A percentile compares a stretch with the other conserved stretches of the same genome.
These are phyloP conservation scores for Leptoclinus maculatus DNA, from an alignment of 2,797 vertebrate species.

Conservation along the genomic window DNA sequence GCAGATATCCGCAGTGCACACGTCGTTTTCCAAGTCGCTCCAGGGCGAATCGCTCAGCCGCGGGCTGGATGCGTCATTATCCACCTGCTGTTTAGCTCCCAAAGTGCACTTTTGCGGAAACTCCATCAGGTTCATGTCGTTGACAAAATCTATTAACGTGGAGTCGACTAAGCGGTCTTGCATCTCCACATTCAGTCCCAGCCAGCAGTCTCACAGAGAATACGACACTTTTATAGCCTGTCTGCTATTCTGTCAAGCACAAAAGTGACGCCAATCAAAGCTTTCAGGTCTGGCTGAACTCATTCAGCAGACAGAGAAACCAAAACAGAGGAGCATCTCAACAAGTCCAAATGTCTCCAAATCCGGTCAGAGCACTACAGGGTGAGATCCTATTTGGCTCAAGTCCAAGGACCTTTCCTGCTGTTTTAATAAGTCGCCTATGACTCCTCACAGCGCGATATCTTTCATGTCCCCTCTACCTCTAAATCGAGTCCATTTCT, in stretches of 20 bases:
- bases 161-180: constrained; percentile 77
- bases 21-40: constrained; percentile 46
- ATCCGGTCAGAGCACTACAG: constrained; percentile 81
- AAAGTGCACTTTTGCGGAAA: constrained; percentile 63
- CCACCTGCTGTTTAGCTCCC: constrained; percentile 54
- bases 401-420: constrained; percentile 80
- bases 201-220: constrained; percentile 4
- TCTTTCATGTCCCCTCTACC: constrained; percentile 66
- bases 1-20: constrained; percentile 26
- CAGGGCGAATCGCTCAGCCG: constrained; percentile 65
- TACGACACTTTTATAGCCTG: constrained; percentile 26
- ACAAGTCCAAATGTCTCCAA: constrained; percentile 62
- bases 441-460: constrained; percentile 67
- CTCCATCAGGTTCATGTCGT: constrained; percentile 80
- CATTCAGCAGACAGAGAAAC: constrained; percentile 8
- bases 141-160: constrained; percentile 82
- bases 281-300: constrained; percentile 3
- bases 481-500: constrained; percentile 68
- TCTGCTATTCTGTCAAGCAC: constrained; percentile 15
- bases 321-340: constrained; percentile 35
- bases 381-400: constrained; percentile 90
- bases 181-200: constrained; percentile 71
- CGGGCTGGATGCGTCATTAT: constrained; percentile 31
- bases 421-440: constrained; percentile 83
- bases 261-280: constrained; percentile 27